Conservation (phyloP, 2,113 vertebrate species). For the Tragelaphus buxtoni region DNA sequence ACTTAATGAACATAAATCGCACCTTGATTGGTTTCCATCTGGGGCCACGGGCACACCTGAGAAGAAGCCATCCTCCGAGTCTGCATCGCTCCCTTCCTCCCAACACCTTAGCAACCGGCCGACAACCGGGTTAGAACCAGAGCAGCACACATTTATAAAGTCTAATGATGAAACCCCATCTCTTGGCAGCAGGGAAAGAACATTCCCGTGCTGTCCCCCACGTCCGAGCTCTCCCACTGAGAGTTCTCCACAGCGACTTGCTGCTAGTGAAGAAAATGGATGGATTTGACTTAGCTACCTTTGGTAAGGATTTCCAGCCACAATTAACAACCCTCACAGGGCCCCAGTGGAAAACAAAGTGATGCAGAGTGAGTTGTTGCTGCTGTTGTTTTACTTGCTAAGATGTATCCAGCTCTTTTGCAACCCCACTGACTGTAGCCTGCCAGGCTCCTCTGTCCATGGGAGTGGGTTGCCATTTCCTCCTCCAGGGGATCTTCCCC, state of each 20-base stretch:
- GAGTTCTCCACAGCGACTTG: not conserved
- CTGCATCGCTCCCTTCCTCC: not conserved
- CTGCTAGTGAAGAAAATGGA: not conserved
- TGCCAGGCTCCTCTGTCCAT: not conserved
- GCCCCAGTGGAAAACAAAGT: not conserved
- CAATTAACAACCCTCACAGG: not conserved
- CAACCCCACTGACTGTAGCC: not conserved
- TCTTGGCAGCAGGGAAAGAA: slow-evolving; percentile 18
- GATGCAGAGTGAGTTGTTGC: not conserved
- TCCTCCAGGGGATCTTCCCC: not conserved
- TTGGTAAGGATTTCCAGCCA: not conserved
- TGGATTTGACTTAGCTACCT: slow-evolving; percentile 21
- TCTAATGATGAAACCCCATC: slow-evolving; percentile 40
- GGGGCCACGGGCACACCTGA: slow-evolving; percentile 85
- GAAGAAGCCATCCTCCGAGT: slow-evolving; percentile 48
- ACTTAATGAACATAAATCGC: slow-evolving; percentile 89
- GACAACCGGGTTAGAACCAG: slow-evolving; percentile 13
- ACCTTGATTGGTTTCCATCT: slow-evolving; percentile 84
- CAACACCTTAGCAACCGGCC: not conserved
- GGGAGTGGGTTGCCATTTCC: not conserved
- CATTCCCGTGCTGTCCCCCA: not conserved
- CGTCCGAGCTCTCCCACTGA: not conserved
- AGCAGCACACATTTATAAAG: slow-evolving; percentile 71
- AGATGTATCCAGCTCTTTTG: not conserved
- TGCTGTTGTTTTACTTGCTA: not conserved